These are phyloP conservation scores for Rostratula benghalensis DNA, from an alignment of 2,113 vertebrate species.

Conservation along the genomic window DNA sequence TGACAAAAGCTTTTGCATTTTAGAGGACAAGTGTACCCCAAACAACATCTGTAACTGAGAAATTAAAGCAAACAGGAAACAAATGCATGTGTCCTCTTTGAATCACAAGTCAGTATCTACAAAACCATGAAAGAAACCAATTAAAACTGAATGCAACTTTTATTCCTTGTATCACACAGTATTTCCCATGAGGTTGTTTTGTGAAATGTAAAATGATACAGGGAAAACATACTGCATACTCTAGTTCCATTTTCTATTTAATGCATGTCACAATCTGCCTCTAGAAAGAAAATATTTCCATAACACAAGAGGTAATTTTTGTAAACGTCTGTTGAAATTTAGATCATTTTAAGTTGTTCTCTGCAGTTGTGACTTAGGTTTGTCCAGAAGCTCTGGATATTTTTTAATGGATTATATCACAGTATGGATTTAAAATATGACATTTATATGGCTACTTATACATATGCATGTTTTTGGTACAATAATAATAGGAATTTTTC, in stretches of 20 bases:
- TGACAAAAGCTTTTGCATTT: background rate
- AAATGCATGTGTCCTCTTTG: constrained; percentile 13
- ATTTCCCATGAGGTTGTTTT: constrained; percentile 27
- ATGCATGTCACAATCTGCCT: constrained; percentile 30
- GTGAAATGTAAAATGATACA: constrained; percentile 8
- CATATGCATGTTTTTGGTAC: background rate
- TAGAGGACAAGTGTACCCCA: constrained; percentile 17
- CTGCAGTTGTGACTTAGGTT: background rate
- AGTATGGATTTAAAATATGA: background rate
- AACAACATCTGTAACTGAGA: constrained; percentile 10
- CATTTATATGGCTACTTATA: background rate
- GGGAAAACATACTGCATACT: background rate
- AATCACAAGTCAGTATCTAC: constrained; percentile 16
- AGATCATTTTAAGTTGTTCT: background rate
- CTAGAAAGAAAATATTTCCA: constrained; percentile 40
- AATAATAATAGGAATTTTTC: background rate
- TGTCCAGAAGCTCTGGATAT: background rate
- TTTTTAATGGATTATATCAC: constrained; percentile 8
- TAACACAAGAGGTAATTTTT: constrained; percentile 11
- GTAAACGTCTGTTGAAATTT: background rate
- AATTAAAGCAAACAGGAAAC: constrained; percentile 26
- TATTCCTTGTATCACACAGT: background rate
- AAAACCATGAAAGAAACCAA: constrained; percentile 23
- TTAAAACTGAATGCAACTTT: constrained; percentile 13
- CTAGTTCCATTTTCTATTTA: constrained; percentile 27